phyloP scores from a whole-genome alignment of 2,797 vertebrate genomes.

The Naso thynnoides region DNA sequence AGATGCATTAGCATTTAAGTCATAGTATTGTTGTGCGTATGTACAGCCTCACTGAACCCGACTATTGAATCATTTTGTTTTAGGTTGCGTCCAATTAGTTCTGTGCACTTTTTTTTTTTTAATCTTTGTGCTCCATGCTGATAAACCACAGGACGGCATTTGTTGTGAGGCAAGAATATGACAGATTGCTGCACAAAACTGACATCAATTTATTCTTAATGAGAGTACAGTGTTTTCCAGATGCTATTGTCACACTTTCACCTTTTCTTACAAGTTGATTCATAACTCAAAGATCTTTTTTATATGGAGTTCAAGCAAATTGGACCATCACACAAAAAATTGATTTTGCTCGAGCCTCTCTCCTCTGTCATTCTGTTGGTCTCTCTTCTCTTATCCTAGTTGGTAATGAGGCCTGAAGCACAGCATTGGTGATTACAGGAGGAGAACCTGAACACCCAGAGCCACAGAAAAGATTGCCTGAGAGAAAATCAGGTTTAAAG shows the following conservation, averaged over 20 bases:
- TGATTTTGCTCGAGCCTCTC: not conserved
- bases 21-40: too few species aligned
- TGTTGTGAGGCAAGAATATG: not conserved
- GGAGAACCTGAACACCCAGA: conserved; percentile 49
- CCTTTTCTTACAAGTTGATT: not conserved
- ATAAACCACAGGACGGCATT: conserved; percentile 15
- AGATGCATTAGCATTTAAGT: too few species aligned
- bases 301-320: conserved; percentile 20
- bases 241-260: not conserved
- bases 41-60: too few species aligned
- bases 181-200: not conserved
- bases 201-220: not conserved
- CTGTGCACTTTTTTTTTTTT: not conserved
- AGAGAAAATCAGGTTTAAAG: conserved; percentile 53
- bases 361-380: conserved; percentile 22
- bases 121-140: conserved; percentile 13
- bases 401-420: conserved; percentile 59
- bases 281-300: not conserved
- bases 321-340: conserved; percentile 12
- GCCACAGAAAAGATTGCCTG: conserved; percentile 46
- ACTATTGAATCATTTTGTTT: too few species aligned
- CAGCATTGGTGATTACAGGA: conserved; percentile 38
- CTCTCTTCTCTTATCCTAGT: conserved; percentile 27
- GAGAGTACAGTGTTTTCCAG: not conserved
- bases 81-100: not conserved